A percentile compares a stretch with the other conserved stretches of the same genome.
These are phyloP conservation scores for Zoanthus solanderi DNA, from an alignment of 92 coral and sea anemone genomes.

Conservation along the genomic window DNA sequence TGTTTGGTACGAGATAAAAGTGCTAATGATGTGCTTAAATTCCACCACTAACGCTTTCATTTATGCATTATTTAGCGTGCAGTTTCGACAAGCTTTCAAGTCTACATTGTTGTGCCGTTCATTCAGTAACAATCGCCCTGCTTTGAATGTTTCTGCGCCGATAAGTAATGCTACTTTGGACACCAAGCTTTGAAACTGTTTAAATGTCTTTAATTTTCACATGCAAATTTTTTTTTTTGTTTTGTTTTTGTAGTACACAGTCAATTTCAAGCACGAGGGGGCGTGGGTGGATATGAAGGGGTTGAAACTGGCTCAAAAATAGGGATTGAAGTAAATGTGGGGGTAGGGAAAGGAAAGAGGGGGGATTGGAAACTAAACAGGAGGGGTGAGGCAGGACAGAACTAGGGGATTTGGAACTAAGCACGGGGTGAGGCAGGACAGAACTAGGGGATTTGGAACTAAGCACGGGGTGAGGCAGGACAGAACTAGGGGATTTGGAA, in stretches of 20 bases:
- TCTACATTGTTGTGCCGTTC: constrained; percentile 13
- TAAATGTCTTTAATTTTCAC: background rate
- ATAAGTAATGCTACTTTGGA: background rate
- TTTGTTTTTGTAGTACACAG: background rate
- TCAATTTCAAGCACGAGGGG: too few species aligned
- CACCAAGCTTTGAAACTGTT: background rate
- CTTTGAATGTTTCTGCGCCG: background rate
- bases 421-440: too few species aligned
- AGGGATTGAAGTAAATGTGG: too few species aligned
- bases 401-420: too few species aligned
- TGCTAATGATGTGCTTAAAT: background rate
- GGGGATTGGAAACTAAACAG: too few species aligned
- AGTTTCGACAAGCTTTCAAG: constrained; percentile 22
- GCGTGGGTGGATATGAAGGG: too few species aligned
- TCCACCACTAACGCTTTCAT: constrained; percentile 26
- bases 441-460: too few species aligned
- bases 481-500: too few species aligned
- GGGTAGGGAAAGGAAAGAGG: too few species aligned
- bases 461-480: too few species aligned
- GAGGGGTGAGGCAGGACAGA: too few species aligned
- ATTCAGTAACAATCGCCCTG: background rate
- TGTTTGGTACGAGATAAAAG: background rate
- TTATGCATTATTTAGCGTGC: constrained; percentile 22
- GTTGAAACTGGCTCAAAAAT: too few species aligned
- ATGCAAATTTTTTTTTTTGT: background rate